phyloP scores from a whole-genome alignment of 2,113 vertebrate genomes.

The Prietella phreatophila region DNA sequence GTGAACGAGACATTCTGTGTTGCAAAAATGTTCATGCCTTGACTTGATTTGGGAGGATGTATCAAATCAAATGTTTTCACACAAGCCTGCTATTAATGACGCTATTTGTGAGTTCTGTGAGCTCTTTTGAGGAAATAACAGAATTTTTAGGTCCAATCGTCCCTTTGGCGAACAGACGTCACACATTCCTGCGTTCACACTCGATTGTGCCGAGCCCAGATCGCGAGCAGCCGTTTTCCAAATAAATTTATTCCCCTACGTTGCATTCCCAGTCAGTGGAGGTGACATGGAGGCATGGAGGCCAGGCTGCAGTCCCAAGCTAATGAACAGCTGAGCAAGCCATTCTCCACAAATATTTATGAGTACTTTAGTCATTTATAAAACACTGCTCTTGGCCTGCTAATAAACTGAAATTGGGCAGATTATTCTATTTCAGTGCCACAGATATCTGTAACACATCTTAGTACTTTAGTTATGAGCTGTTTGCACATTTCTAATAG shows the following conservation, averaged over 20 bases:
- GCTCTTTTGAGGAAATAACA: constrained; percentile 37
- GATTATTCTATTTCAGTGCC: constrained; percentile 5
- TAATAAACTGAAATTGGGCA: not conserved
- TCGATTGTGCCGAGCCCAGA: constrained; percentile 41
- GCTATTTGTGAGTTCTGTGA: constrained; percentile 26
- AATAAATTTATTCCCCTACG: constrained; percentile 35
- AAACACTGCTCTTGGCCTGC: constrained; percentile 5
- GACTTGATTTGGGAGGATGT: constrained; percentile 59
- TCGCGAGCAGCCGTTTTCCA: constrained; percentile 46
- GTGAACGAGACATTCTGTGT: constrained; percentile 48
- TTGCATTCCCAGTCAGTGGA: constrained; percentile 48
- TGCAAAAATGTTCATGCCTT: constrained; percentile 57
- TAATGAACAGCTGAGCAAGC: constrained; percentile 28
- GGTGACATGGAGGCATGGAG: constrained; percentile 36
- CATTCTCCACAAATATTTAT: constrained; percentile 18
- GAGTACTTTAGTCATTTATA: not conserved
- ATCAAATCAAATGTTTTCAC: constrained; percentile 38
- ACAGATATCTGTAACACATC: not conserved
- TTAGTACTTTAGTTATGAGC: not conserved
- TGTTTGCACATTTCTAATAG: not conserved
- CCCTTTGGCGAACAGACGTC: constrained; percentile 23
- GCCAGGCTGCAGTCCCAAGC: constrained; percentile 18
- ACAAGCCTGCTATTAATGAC: constrained; percentile 43
- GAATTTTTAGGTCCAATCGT: constrained; percentile 35
- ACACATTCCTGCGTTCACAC: constrained; percentile 48